Percentiles rank a stretch among this genome's conserved stretches.
phyloP scores from a whole-genome alignment of 2,888 invertebrate species.

The Strigamia maritima region DNA sequence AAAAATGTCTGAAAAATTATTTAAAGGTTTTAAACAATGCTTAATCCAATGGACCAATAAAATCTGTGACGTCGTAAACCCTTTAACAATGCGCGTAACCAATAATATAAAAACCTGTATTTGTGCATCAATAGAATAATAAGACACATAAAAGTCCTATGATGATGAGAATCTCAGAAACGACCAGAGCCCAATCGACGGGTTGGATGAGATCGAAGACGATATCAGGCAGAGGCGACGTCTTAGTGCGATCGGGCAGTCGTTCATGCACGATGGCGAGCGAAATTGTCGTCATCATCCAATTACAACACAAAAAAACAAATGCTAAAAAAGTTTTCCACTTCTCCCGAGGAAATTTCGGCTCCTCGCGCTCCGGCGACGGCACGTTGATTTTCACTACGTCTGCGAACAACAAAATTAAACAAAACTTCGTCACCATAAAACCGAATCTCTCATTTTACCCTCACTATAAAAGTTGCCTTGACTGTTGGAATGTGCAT shows the following conservation, averaged over 20 bases:
- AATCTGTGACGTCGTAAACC: no score
- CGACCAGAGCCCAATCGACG: conserved; percentile 72
- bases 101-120: conserved; percentile 68
- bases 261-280: conserved; percentile 82
- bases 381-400: conserved; percentile 65
- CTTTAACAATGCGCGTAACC: no score
- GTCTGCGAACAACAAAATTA: conserved; percentile 48
- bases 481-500: conserved; percentile 16
- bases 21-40: no score
- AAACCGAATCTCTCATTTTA: neutral
- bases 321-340: conserved; percentile 70
- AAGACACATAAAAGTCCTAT: conserved; percentile 70
- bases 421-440: no score
- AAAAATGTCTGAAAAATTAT: no score
- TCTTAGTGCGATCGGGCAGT: conserved; percentile 70
- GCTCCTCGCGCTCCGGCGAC: conserved; percentile 68
- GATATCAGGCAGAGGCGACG: conserved; percentile 77
- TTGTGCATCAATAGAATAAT: conserved; percentile 78
- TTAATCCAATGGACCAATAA: no score
- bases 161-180: conserved; percentile 84
- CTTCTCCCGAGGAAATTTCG: conserved; percentile 75
- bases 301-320: conserved; percentile 62
- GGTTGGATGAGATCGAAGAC: conserved; percentile 71
- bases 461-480: conserved; percentile 19
- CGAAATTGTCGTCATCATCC: conserved; percentile 65